These are phyloP conservation scores for Sarotherodon lohbergeri DNA, from an alignment of 2,113 vertebrate species.

Conservation along the genomic window DNA sequence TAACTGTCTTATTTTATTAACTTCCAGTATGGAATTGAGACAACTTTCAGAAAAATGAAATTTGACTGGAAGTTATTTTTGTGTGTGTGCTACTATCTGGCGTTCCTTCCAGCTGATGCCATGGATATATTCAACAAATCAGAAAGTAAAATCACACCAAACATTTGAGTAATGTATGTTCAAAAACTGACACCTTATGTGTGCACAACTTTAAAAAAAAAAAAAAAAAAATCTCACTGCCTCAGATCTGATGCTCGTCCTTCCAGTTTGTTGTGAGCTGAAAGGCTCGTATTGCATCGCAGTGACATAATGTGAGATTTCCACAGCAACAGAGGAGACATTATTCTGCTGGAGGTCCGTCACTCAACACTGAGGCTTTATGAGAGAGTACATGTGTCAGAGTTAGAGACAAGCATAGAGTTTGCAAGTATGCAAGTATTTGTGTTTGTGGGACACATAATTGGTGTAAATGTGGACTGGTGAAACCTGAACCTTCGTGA, in stretches of 20 bases:
- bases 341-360: conserved; percentile 35
- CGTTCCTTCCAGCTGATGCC: background rate
- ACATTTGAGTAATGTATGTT: background rate
- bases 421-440: conserved; percentile 3
- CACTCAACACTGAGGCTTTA: conserved; percentile 55
- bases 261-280: background rate
- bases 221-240: background rate
- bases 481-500: conserved; percentile 54
- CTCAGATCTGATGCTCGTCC: background rate
- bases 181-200: background rate
- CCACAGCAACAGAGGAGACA: conserved; percentile 50
- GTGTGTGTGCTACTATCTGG: background rate
- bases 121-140: background rate
- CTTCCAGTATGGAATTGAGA: background rate
- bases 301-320: conserved; percentile 29
- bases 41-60: background rate
- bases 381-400: conserved; percentile 31
- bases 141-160: background rate
- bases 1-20: background rate
- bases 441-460: conserved; percentile 37
- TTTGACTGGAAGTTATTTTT: background rate
- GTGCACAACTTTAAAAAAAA: background rate
- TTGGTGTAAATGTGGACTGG: conserved; percentile 8
- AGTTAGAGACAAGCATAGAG: background rate
- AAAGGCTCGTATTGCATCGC: conserved; percentile 36